Percentiles rank a stretch among this genome's conserved stretches.
Evolutionary conservation across 2,888 invertebrate species (phyloP).

Genomic region (Heliconius hortense): DNA sequence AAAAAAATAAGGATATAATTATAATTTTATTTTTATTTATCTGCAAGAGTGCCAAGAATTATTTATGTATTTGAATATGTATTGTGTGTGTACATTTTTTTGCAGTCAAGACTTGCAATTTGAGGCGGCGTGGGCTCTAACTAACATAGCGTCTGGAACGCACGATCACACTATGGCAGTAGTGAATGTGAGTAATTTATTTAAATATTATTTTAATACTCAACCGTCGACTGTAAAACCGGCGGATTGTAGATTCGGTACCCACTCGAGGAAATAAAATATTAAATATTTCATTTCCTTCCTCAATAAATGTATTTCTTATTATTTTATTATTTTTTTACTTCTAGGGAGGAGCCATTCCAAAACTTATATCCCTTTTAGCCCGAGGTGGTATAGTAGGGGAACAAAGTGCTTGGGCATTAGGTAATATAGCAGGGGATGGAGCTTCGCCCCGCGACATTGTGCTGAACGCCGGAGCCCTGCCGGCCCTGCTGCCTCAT

Average conservation of each 20-base stretch:
- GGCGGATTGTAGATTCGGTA: no score
- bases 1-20: no score
- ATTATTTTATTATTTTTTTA: background rate
- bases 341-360: constrained; percentile 89
- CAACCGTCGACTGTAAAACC: no score
- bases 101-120: constrained; percentile 90
- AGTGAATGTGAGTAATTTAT: constrained; percentile 77
- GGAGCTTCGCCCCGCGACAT: constrained; percentile 90
- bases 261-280: no score
- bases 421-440: constrained; percentile 98
- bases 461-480: constrained; percentile 87
- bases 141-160: constrained; percentile 98
- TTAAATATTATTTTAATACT: no score
- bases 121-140: constrained; percentile 98
- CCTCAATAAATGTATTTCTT: no score
- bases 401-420: constrained; percentile 98
- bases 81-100: constrained; percentile 39
- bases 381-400: constrained; percentile 88
- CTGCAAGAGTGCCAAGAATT: no score
- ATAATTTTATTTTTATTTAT: no score
- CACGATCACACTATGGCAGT: constrained; percentile 94
- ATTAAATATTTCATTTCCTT: no score
- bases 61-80: background rate
- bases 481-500: constrained; percentile 86
- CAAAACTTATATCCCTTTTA: constrained; percentile 88